Conservation (phyloP, 2,797 vertebrate genomes). For the Onychomys arenicola region DNA sequence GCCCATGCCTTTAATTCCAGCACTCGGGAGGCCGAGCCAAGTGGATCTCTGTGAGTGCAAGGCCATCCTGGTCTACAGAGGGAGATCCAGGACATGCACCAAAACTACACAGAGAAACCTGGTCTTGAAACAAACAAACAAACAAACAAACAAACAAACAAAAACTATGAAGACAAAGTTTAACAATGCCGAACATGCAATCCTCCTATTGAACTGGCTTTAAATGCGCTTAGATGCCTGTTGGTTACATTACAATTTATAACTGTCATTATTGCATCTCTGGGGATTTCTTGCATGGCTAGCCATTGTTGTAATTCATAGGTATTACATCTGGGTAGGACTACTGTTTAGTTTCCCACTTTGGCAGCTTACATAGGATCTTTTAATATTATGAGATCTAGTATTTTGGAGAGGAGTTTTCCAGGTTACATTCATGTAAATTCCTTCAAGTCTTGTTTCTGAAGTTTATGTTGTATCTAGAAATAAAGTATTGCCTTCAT, state of each 20-base stretch:
- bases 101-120: too few relatives aligned
- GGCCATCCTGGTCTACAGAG: too few relatives aligned
- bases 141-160: too few relatives aligned
- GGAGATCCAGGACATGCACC: too few relatives aligned
- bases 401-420: too few relatives aligned
- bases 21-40: too few relatives aligned
- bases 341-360: not conserved
- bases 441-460: not conserved
- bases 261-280: not conserved
- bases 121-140: too few relatives aligned
- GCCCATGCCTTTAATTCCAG: too few relatives aligned
- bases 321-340: not conserved
- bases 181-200: not conserved
- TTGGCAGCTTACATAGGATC: not conserved
- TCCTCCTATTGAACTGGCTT: not conserved
- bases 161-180: not conserved
- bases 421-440: not conserved
- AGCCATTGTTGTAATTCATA: not conserved
- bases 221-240: not conserved
- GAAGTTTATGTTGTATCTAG: too few relatives aligned
- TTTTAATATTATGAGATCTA: not conserved
- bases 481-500: not conserved
- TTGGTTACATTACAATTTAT: not conserved
- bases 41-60: too few relatives aligned
- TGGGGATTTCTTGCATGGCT: not conserved